Evolutionary conservation across 2,888 invertebrate genomes (phyloP).

Genomic region (Malthinus flaveolus): DNA sequence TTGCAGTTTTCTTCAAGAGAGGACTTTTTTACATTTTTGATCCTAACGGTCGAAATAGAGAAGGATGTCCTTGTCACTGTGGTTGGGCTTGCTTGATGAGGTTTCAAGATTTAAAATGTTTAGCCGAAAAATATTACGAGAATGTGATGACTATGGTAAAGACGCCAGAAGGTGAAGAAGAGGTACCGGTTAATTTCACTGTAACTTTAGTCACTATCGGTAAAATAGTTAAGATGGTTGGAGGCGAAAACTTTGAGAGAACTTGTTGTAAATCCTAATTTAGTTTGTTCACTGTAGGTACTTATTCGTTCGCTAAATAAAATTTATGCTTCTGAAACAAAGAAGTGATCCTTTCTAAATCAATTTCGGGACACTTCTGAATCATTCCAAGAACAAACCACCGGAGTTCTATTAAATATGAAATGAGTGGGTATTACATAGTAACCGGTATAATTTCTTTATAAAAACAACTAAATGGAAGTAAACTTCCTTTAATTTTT

Average conservation of each 20-base stretch:
- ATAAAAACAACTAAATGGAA: no score
- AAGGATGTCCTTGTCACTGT: constrained; percentile 45
- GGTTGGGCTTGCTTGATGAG: constrained; percentile 34
- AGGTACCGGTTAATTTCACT: neutral
- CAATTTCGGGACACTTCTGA: no score
- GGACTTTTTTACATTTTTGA: constrained; percentile 65
- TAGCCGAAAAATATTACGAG: constrained; percentile 42
- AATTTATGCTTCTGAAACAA: no score
- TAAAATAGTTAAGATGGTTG: neutral
- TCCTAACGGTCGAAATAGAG: constrained; percentile 60
- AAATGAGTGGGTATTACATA: no score
- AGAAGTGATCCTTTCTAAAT: no score
- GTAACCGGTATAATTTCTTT: no score
- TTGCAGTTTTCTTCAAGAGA: constrained; percentile 59
- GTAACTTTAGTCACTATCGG: constrained; percentile 20
- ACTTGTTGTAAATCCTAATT: no score
- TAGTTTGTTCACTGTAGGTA: no score
- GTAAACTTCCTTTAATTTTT: no score
- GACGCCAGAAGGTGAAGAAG: neutral
- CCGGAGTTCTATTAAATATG: no score
- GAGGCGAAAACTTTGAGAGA: neutral
- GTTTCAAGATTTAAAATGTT: constrained; percentile 36
- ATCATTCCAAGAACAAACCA: no score
- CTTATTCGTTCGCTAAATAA: no score
- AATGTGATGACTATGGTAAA: constrained; percentile 38